Base-by-base conservation (phyloP, 2,888 invertebrate species). In the Epirrhoe tristata region DNA sequence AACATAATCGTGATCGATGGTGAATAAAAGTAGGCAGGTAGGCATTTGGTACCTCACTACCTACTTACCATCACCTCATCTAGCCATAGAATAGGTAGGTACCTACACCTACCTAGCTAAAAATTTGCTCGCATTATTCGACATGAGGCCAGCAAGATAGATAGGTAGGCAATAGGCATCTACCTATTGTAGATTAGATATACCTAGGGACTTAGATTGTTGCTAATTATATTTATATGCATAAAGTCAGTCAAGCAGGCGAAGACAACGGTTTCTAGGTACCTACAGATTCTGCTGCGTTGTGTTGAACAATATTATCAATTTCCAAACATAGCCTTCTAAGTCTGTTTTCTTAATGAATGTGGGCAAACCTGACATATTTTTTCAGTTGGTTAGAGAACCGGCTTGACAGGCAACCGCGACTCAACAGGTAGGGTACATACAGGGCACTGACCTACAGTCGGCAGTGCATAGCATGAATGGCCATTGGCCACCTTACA, bases 361-460 rank as follows among this genome's bases (percentile, higher is more conserved):
- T 81, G 78, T 79, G 77, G 77, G 74, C 75, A 76, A 83, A 82
- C 79, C 82, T 83, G 83, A 82, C 80, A 74, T 77, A 79, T 80
- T 78, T 83, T 81, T 82, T 84, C 77, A 77, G 68, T 62, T 76
- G 69, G 75, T 74, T 63, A 72, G 73, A 84, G 82, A 93, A 93
- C 93, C 91, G 89, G 93, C 84, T 87, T 78, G 84, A 80, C 88
- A 74, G 83, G 88, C 86, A 84, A 75, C 81, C 75, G 78, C 79
- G 78, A 84, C 82, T 85, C 90, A 91, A 92, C 93, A 92, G 93
- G 93, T 82, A 84, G 82, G 31, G 31, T 57, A 57, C 46, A 48
- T 43, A 54, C 59, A 85, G 92, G 92, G 90, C 93, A 93, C 85
- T 92, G 93, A 93, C 93, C 93, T 86, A 90, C 84, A 86, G 84